Conservation (phyloP, 2,113 vertebrate species). For the Oncorhynchus nerka region DNA sequence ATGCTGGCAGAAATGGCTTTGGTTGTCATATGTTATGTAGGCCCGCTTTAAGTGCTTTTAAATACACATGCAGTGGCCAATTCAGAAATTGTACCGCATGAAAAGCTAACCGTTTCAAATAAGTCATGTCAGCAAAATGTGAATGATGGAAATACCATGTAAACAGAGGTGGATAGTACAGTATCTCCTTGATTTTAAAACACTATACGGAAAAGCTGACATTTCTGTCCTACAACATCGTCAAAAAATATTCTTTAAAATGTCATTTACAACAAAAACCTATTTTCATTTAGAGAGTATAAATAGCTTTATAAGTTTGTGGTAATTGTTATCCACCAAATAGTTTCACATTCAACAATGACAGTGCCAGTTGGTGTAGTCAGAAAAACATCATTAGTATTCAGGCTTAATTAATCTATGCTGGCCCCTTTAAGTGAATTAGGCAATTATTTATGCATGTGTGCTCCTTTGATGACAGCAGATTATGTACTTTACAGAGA, state of each 20-base stretch:
- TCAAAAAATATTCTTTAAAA: conserved; percentile 16
- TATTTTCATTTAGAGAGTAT: conserved; percentile 45
- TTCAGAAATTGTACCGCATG: background rate
- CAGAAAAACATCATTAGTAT: conserved; percentile 81
- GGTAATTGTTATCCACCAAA: conserved; percentile 71
- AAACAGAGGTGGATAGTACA: background rate
- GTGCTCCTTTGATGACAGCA: conserved; percentile 81
- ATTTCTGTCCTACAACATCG: conserved; percentile 42
- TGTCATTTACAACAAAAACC: conserved; percentile 30
- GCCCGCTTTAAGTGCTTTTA: background rate
- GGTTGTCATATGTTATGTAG: conserved; percentile 1
- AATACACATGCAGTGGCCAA: background rate
- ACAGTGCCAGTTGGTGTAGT: conserved; percentile 71
- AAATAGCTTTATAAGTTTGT: conserved; percentile 42
- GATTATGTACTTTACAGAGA: conserved; percentile 76
- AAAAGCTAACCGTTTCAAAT: background rate
- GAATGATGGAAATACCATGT: conserved; percentile 33
- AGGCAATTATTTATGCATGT: conserved; percentile 81
- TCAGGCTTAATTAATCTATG: conserved; percentile 80
- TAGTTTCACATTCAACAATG: conserved; percentile 69
- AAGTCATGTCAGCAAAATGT: conserved; percentile 28
- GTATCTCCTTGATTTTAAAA: too few species aligned
- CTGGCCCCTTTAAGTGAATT: conserved; percentile 79
- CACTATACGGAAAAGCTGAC: background rate
- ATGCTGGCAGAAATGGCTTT: background rate